Base-by-base conservation (phyloP, 2,113 vertebrate genomes). In the Pardalotus punctatus region DNA sequence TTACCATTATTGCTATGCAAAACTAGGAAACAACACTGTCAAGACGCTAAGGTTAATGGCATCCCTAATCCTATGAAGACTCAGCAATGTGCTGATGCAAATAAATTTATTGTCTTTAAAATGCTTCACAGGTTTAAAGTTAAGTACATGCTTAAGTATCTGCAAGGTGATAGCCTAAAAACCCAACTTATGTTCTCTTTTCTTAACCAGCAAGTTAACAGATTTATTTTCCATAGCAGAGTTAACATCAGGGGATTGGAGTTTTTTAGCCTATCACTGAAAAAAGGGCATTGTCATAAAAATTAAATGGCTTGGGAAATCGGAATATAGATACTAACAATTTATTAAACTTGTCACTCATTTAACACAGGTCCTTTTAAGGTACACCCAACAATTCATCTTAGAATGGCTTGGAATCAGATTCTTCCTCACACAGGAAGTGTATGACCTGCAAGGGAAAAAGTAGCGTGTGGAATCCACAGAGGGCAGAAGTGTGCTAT, bases 1-100 rank as follows among this genome's bases (percentile, higher is more conserved):
- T 81, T 86, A 28, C 31, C 43, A 36, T 81, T 85, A 91, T 73
- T 92, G 71, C 94, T 86, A 90, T 62, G 70, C 64, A 94, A 94
- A 94, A 93, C 42, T 43, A 60, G 29, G 31, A 66, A 94, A 94
- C 31, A 64, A 85, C 42, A 33, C 6, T n/a, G 21, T 81, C 61
- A 58, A 35, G 64, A 86, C 86, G 35, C n/a, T 60, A 67, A 81
- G 80, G 54, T 54, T 93, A 91, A 78, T 86, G 82, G 66, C 60
- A 94, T 35, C 5, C 7, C 14, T 71, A 67, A 89, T 85, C 53
- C 69, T 33, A 10, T 13, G 31, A 95, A 87, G 29, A 51, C 33
- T 83, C 66, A 81, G 29, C 16, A 62, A 65, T 62, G n/a, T 23
- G 33, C 40, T 83, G 43, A 79, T 15, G 43, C 61, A 88, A 93